These are phyloP conservation scores for Eupithecia exiguata DNA, from an alignment of 2,888 invertebrate genomes.

Conservation along the genomic window DNA sequence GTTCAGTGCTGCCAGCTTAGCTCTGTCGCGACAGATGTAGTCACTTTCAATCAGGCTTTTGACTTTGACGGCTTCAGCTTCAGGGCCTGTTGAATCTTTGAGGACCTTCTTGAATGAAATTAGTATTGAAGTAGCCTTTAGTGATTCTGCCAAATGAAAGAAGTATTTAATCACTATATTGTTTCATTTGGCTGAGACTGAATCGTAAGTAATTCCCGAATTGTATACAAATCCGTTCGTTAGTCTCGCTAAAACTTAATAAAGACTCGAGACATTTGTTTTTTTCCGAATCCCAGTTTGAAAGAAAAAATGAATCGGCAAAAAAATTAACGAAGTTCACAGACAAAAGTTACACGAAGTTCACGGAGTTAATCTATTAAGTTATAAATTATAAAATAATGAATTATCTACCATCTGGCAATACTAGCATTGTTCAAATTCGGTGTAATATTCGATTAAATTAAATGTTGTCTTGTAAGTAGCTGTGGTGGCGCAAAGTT, in stretches of 20 bases:
- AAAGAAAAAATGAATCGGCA: too few relatives aligned
- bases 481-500: constrained; percentile 10
- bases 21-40: constrained; percentile 15
- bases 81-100: neutral
- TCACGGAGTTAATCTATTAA: too few relatives aligned
- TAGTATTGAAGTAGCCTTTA: neutral
- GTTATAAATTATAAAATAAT: neutral
- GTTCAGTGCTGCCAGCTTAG: constrained; percentile 22
- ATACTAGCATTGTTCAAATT: neutral
- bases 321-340: too few relatives aligned
- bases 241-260: too few relatives aligned
- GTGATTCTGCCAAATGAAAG: neutral
- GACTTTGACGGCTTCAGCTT: constrained; percentile 18
- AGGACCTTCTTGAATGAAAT: neutral
- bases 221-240: neutral
- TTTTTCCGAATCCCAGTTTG: too few relatives aligned
- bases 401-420: neutral
- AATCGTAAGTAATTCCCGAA: neutral
- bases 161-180: neutral
- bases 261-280: too few relatives aligned
- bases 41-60: constrained; percentile 13
- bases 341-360: too few relatives aligned
- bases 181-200: neutral
- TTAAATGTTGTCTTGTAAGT: constrained; percentile 9
- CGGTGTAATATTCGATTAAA: constrained; percentile 17